Evolutionary conservation across 2,797 vertebrate genomes (phyloP).

Genomic region (Siniperca obscura): DNA sequence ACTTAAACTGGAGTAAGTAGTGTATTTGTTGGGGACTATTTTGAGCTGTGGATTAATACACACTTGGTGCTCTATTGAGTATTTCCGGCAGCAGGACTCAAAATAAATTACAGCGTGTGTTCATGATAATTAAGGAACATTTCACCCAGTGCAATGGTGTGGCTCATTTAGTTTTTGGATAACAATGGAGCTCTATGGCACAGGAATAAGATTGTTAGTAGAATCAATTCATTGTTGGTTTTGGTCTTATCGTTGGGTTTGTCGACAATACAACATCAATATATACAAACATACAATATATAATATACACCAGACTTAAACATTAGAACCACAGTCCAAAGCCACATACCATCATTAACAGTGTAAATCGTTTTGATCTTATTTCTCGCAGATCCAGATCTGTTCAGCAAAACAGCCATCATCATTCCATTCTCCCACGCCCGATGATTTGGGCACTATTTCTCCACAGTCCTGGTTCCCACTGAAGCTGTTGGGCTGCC

Average conservation of each 20-base stretch:
- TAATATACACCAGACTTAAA: not conserved
- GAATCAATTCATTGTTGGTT: not conserved
- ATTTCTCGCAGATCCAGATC: slow-evolving; percentile 60
- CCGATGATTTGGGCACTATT: accelerated
- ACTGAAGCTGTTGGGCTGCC: slow-evolving; percentile 54
- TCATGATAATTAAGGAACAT: not conserved
- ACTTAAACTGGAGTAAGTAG: not conserved
- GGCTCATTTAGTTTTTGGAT: too few species aligned
- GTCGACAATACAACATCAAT: not conserved
- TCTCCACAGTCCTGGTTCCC: slow-evolving; percentile 68
- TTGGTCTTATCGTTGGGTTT: not conserved
- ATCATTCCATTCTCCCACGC: slow-evolving; percentile 55
- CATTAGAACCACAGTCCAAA: not conserved
- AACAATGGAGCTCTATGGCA: too few species aligned
- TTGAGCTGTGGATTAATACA: not conserved
- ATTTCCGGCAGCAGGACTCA: not conserved
- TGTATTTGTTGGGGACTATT: not conserved
- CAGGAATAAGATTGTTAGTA: not conserved
- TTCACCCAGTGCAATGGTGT: too few species aligned
- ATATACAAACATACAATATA: not conserved
- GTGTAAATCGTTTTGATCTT: not conserved
- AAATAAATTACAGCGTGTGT: not conserved
- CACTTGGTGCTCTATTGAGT: not conserved
- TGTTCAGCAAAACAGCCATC: slow-evolving; percentile 32
- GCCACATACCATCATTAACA: not conserved